Evolutionary conservation across 2,888 invertebrate species (phyloP), one percentile per base, ranked within the genome.

Genomic region (Conchocele bisecta): DNA sequence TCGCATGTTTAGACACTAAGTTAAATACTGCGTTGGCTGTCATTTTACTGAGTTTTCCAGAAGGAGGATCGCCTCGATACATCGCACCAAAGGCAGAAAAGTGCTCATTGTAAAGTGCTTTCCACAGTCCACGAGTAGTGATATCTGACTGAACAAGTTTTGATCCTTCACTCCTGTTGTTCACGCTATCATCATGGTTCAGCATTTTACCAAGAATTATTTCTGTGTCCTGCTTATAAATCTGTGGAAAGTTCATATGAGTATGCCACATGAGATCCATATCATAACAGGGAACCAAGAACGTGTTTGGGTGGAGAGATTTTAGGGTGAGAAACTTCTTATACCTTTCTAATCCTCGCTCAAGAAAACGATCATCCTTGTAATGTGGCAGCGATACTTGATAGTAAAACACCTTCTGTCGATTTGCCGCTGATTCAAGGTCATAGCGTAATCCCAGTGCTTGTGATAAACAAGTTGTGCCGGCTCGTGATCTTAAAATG

Each of bases 231-330:
- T 75, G 53, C 56, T 82, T 82, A 70, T 91, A 91, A 6, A 64
- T 71, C 7, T 61, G 13, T 0, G 90, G 89, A 58, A 88, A 85
- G 20, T 92, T 88, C 84, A 92, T 92, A 83, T 92, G 92, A 0
- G 92, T 87, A 78, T 92, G 92, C 92, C 92, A 92, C 28, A 92
- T 87, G 28, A 92, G 80, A 69, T 92, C 92, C 66, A 92, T 92
- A 78, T 92, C 92, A 81, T 92, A 92, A 80, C 92, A 92, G 1
- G 92, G 92, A 17, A 92, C 92, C n/a, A 92, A 80, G 74, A 92
- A 92, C 64, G 88, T 87, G 35, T 89, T 88, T 6, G 90, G 88
- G 75, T 91, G 86, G 7, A 83, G 85, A 54, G 87, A 86, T 81
- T 91, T 92, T 35, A 92, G 81, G 59, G 88, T 83, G 22, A 92